These are phyloP conservation scores for Notarius quadriscutis DNA, from an alignment of 2,113 vertebrate genomes.

Conservation along the genomic window DNA sequence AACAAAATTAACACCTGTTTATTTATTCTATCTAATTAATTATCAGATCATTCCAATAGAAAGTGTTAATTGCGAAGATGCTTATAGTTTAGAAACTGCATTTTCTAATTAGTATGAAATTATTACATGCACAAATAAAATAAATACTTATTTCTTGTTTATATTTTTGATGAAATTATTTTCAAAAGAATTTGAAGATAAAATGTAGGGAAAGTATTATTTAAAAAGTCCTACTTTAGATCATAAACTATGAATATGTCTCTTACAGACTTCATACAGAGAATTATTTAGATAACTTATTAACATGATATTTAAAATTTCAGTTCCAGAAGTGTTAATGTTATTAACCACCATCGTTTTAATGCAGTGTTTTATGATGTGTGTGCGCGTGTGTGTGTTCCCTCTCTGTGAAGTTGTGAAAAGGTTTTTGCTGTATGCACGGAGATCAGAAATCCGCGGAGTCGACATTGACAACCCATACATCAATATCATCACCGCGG, in stretches of 20 bases:
- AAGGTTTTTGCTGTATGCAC: conserved; percentile 83
- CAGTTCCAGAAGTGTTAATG: not conserved
- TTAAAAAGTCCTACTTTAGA: not conserved
- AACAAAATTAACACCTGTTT: not conserved
- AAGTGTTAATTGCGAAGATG: not conserved
- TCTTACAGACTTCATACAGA: not conserved
- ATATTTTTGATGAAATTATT: no score
- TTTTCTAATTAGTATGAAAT: not conserved
- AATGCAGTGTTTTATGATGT: not conserved
- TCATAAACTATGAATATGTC: not conserved
- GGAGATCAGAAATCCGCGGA: conserved; percentile 83
- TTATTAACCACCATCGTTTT: not conserved
- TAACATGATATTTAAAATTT: not conserved
- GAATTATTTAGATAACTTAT: not conserved
- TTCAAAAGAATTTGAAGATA: not conserved
- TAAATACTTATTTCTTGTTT: no score
- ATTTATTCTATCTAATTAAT: not conserved
- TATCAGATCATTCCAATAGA: not conserved
- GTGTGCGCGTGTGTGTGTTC: conserved; percentile 17
- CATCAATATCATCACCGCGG: conserved; percentile 86
- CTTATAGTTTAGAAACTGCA: not conserved
- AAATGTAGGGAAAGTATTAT: not conserved
- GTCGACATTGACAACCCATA: conserved; percentile 87
- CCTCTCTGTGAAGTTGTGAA: conserved; percentile 75
- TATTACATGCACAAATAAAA: not conserved